These are phyloP conservation scores for Acropora tenuis DNA, from an alignment of 64 coral and sea anemone genomes.

Conservation along the genomic window DNA sequence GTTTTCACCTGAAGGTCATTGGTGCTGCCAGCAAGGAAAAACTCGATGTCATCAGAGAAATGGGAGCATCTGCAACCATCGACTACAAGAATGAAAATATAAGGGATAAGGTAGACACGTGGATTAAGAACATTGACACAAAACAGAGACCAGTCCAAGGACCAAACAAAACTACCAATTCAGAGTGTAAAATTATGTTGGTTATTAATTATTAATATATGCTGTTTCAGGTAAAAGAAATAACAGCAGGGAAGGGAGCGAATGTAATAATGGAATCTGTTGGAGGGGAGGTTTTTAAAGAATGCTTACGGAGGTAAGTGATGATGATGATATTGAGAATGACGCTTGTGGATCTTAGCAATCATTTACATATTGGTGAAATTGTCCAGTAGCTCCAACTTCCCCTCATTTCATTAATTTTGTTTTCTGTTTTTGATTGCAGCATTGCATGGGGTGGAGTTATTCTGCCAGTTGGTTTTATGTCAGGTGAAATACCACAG, in stretches of 20 bases:
- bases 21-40: conserved; percentile 77
- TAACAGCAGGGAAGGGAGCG: conserved; percentile 63
- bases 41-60: conserved; percentile 18
- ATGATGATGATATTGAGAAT: background rate
- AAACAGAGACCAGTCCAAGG: too few relatives aligned
- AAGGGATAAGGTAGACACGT: conserved; percentile 57
- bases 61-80: conserved; percentile 56
- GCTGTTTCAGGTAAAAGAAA: conserved; percentile 59
- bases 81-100: conserved; percentile 70
- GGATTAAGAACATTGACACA: too few relatives aligned
- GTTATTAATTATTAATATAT: background rate
- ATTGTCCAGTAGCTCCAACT: background rate
- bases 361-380: too few relatives aligned
- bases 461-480: conserved; percentile 73
- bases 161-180: too few relatives aligned
- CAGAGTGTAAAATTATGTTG: too few relatives aligned
- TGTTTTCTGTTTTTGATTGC: background rate
- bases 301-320: conserved; percentile 70
- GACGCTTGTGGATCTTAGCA: too few relatives aligned
- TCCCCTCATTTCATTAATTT: background rate
- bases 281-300: conserved; percentile 62
- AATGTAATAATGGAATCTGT: conserved; percentile 76
- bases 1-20: conserved; percentile 42
- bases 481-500: conserved; percentile 78
- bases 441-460: conserved; percentile 78